Percentiles rank a stretch among this genome's conserved stretches.
Evolutionary conservation across 2,888 invertebrate genomes (phyloP).

Genomic region (Cynaeus angustus): DNA sequence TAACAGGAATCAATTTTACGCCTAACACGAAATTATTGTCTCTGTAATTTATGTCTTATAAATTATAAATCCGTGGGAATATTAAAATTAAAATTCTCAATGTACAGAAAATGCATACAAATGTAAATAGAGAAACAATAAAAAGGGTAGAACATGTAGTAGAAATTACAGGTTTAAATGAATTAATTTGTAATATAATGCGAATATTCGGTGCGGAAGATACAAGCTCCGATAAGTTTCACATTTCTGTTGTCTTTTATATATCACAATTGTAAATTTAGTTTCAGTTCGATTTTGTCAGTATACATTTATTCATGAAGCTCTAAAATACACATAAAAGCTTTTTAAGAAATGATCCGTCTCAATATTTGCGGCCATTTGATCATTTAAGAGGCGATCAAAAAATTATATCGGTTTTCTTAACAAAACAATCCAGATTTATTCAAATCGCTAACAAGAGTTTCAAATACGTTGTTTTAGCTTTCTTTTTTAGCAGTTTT

Average conservation of each 20-base stretch:
- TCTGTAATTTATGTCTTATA: not conserved
- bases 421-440: not conserved
- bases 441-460: conserved; percentile 3
- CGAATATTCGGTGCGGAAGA: conserved; percentile 12
- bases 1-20: not conserved
- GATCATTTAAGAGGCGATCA: conserved; percentile 21
- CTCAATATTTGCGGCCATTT: conserved; percentile 25
- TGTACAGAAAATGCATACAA: conserved; percentile 1
- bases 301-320: conserved; percentile 39
- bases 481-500: conserved; percentile 5
- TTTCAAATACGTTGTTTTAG: not conserved
- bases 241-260: conserved; percentile 36
- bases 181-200: conserved; percentile 29
- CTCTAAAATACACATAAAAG: conserved; percentile 37
- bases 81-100: conserved; percentile 19
- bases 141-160: not conserved
- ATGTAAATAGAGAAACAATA: conserved; percentile 14
- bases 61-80: not conserved
- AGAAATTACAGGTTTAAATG: conserved; percentile 19
- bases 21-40: not conserved
- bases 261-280: conserved; percentile 30
- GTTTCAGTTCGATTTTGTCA: conserved; percentile 34
- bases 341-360: conserved; percentile 37
- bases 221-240: conserved; percentile 23
- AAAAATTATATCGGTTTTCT: conserved; percentile 13